Base-by-base conservation (phyloP, 1,140 invertebrate species). In the Scaptomyza graminum region DNA sequence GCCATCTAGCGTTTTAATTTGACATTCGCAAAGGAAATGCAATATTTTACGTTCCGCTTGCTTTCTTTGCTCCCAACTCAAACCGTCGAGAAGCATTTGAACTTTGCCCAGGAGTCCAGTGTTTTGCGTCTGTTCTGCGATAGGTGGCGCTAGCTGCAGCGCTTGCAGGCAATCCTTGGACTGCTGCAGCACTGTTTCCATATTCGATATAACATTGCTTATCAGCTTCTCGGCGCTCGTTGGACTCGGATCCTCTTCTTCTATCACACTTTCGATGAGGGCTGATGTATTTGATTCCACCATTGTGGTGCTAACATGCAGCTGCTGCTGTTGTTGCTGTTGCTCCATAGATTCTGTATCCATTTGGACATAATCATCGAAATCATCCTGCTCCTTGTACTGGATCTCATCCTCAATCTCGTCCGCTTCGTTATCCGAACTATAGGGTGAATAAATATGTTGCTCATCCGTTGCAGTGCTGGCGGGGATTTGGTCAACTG, bases 21-120 rank as follows among this genome's bases (percentile, higher is more conserved):
- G 89, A 8, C 89, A 90, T 64, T 90, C 89, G 13, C 89, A 90
- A 2, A 90, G 71, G 31, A 90, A 90, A 55, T 90, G 84, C 7
- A 90, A 37, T 52, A 90, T 90, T 54, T 90, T 85, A 2, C 89
- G 81, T 43, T 90, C 89, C 3, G 89, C 89, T 18, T 46, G 68
- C 0, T 51, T 37, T 5, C 79, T 70, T 5, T 90, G 69, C 0
- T 66, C 49, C 5, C 54, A 34, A 34, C 51, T 69, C 0, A 90
- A 49, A 0, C 85, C 85, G 44, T 90, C 89, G 5, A 90, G 65
- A 52, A 90, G 49, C 59, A 90, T 73, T 51, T 90, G 72, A 2
- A 87, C 79, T 44, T 90, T 90, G 49, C 54, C 63, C 9, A 90
- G 22, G 18, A 89, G 25, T 7, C 70, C 74, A 1, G 51, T 64